phyloP scores from a whole-genome alignment of 2,797 vertebrate species.

The Dendrocincla fuliginosa region DNA sequence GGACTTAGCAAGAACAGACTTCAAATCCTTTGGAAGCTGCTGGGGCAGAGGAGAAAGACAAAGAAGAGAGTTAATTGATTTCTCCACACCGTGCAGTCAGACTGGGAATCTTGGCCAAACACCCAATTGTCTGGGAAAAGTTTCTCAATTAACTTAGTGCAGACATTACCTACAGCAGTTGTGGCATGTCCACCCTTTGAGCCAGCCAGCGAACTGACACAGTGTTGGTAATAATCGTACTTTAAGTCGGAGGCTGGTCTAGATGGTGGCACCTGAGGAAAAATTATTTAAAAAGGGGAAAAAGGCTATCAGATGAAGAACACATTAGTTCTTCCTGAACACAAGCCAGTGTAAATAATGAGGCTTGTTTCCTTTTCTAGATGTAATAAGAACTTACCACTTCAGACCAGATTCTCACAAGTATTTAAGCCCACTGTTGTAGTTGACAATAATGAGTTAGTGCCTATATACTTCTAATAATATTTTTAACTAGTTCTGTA shows the following conservation, averaged over 20 bases:
- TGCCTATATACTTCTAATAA: background rate
- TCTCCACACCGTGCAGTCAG: background rate
- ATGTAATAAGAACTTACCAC: background rate
- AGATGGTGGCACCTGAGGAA: background rate
- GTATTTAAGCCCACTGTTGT: background rate
- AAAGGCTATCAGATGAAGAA: background rate
- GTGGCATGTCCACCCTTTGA: background rate
- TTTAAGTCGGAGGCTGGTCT: background rate
- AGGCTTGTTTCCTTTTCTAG: background rate
- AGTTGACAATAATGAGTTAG: background rate
- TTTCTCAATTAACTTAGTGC: background rate
- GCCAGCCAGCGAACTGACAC: fast-evolving
- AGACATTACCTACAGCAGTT: background rate
- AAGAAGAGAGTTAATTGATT: background rate
- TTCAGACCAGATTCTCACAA: background rate
- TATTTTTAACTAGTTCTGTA: background rate
- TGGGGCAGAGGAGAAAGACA: background rate
- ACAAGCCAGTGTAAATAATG: background rate
- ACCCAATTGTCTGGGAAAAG: background rate
- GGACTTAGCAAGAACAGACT: background rate
- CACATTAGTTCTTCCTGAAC: background rate
- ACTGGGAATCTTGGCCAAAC: background rate
- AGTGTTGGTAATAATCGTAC: fast-evolving
- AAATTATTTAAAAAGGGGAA: background rate
- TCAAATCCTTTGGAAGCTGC: background rate